A percentile compares a stretch with the other conserved stretches of the same genome.
Evolutionary conservation across 2,888 invertebrate species (phyloP).

Genomic region (Trisateles emortualis): DNA sequence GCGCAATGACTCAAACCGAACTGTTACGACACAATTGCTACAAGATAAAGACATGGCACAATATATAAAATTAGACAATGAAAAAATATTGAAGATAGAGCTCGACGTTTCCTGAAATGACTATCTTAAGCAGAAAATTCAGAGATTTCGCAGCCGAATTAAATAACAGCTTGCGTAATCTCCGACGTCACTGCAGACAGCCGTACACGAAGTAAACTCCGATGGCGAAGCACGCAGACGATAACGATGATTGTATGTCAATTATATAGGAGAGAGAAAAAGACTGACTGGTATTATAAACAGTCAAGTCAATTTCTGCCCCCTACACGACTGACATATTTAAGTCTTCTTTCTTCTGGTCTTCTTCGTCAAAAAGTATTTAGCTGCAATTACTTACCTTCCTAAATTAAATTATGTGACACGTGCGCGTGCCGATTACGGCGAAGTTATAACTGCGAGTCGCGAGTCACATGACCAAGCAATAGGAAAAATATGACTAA

Average conservation of each 20-base stretch:
- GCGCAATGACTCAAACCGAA: constrained; percentile 71
- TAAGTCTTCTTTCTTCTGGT: constrained; percentile 53
- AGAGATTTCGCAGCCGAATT: constrained; percentile 82
- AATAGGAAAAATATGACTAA: constrained; percentile 62
- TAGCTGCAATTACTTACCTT: constrained; percentile 59
- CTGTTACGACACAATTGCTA: constrained; percentile 70
- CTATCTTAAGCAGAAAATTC: constrained; percentile 81
- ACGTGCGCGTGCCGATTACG: constrained; percentile 41
- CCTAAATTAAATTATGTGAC: constrained; percentile 34
- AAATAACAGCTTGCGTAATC: constrained; percentile 82
- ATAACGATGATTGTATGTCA: constrained; percentile 73
- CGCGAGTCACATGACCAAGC: constrained; percentile 66
- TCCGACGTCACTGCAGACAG: constrained; percentile 83
- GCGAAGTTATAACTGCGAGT: constrained; percentile 34
- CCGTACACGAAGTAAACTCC: constrained; percentile 38
- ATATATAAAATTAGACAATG: constrained; percentile 30
- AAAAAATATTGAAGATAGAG: constrained; percentile 15
- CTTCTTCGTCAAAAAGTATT: constrained; percentile 45
- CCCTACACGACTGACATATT: constrained; percentile 85
- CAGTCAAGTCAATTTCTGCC: constrained; percentile 90
- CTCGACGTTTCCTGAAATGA: constrained; percentile 26
- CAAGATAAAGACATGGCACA: constrained; percentile 46
- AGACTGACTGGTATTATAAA: constrained; percentile 89
- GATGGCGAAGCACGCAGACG: constrained; percentile 30
- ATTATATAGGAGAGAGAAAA: constrained; percentile 93